Evolutionary conservation across 1,140 invertebrate genomes (phyloP), one percentile per base, ranked within the genome.

Genomic region (Venustaconcha ellipsiformis): DNA sequence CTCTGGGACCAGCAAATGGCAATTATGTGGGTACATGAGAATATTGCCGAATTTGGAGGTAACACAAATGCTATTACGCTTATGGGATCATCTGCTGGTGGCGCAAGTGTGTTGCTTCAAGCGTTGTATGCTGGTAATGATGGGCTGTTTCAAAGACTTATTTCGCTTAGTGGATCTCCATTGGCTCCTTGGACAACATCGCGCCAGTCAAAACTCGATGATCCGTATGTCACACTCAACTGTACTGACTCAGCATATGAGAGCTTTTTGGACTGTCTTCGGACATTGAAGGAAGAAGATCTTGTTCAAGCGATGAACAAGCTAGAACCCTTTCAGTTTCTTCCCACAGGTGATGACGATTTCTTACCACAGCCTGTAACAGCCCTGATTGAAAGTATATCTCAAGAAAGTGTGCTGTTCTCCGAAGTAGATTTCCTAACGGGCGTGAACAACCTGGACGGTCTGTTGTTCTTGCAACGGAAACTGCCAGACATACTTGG

Each of bases 1-100:
- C 57, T 77, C 0, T 77, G 75, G 75, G 75, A 77, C 69, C 75
- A 77, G 57, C 70, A 77, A 13, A 57, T 77, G 13, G 75, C 70
- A 13, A 67, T 77, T 18, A 57, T 57, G 15, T 77, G 75, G 75
- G 59, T 77, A 11, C 55, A 70, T 60, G 72, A 77, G 48, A 77
- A 77, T 30, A 77, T 77, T 14, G 75, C 65, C 1, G 18, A 65
- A 11, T 77, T 77, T 57, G 75, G 75, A 8, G 75, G 75, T 23
- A 58, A 77, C 57, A 37, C 72, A 14, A 26, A 68, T 26, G 67
- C 72, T 55, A 77, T 77, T 30, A 72, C 75, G 4, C 20, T 77
- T 30, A 72, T 77, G 70, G 75, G 75, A 15, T 57, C 72, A 11
- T 64, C 37, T 13, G 75, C 70, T 14, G 75, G 75, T 11, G 75